A percentile compares a stretch with the other conserved stretches of the same genome.
Evolutionary conservation across 2,888 invertebrate genomes (phyloP).

Genomic region (Hipparchia sbordonii): DNA sequence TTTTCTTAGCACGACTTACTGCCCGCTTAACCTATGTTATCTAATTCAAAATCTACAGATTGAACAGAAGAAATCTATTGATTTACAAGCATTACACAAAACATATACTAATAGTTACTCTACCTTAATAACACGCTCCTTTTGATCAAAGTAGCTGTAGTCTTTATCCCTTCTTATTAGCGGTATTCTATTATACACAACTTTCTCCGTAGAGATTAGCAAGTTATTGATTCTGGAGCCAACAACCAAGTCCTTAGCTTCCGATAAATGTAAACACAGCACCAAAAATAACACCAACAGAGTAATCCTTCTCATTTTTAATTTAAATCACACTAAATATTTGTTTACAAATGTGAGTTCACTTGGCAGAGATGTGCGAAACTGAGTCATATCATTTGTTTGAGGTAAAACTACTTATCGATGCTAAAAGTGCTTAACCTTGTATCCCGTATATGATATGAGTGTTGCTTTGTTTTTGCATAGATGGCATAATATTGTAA

Average conservation of each 20-base stretch:
- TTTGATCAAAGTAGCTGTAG: constrained; percentile 64
- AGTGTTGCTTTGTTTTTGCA: constrained; percentile 24
- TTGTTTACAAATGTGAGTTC: constrained; percentile 48
- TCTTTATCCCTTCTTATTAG: constrained; percentile 67
- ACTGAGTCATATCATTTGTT: constrained; percentile 40
- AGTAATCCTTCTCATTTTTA: constrained; percentile 59
- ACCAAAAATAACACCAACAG: constrained; percentile 54
- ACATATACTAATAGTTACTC: constrained; percentile 10
- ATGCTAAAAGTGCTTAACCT: constrained; percentile 56
- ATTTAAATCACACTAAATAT: constrained; percentile 40
- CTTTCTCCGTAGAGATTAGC: constrained; percentile 68
- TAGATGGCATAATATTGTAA: constrained; percentile 6
- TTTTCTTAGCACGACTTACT: too few species aligned
- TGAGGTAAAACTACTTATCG: constrained; percentile 51
- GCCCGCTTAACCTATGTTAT: too few species aligned
- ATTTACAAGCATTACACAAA: too few species aligned
- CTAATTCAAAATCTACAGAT: too few species aligned
- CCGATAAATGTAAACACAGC: constrained; percentile 53
- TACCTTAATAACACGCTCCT: constrained; percentile 71
- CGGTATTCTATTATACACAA: constrained; percentile 57
- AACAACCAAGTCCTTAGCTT: constrained; percentile 65
- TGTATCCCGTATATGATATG: constrained; percentile 36
- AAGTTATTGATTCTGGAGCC: constrained; percentile 69
- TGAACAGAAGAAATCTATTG: too few species aligned
- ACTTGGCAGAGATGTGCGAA: constrained; percentile 28